Evolutionary conservation across 2,888 invertebrate genomes (phyloP).

Genomic region (Geophilus truncorum): DNA sequence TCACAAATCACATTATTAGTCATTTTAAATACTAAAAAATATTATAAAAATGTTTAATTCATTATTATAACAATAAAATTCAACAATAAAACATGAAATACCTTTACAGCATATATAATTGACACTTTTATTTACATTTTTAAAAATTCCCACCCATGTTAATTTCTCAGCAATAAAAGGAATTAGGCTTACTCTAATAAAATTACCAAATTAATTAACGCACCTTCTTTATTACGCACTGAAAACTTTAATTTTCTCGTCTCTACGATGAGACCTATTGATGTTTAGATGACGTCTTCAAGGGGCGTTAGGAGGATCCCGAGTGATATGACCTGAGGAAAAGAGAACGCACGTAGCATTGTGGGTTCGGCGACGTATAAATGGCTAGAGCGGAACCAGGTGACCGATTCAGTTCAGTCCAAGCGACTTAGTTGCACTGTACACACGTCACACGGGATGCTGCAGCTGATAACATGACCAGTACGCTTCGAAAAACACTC

Average conservation of each 20-base stretch:
- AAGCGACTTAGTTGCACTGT: neutral
- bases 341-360: constrained; percentile 1
- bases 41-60: no score
- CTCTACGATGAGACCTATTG: neutral
- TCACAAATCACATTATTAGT: no score
- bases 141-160: no score
- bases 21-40: no score
- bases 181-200: no score
- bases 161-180: no score
- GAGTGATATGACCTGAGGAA: constrained; percentile 10
- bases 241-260: no score
- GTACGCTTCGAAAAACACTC: neutral
- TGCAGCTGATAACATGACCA: neutral
- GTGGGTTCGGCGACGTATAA: neutral
- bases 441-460: neutral
- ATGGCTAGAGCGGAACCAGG: constrained; percentile 1
- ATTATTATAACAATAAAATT: no score
- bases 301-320: neutral
- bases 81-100: no score
- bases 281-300: neutral
- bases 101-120: no score
- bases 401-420: neutral
- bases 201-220: neutral
- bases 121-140: no score
- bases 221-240: neutral